Evolutionary conservation across 2,113 vertebrate species (phyloP).

Genomic region (Cynocephalus volans): DNA sequence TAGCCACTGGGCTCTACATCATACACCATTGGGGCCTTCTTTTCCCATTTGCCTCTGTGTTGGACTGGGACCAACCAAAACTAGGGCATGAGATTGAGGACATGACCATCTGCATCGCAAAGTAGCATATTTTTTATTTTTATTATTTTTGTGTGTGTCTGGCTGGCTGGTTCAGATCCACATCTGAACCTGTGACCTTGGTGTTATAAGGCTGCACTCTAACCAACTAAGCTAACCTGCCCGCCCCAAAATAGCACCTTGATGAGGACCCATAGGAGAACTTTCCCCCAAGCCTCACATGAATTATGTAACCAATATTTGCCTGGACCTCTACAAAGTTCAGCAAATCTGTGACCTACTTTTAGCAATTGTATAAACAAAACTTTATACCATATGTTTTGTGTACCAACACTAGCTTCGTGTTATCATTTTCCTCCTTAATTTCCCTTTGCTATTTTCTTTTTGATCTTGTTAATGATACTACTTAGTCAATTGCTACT

Average conservation of each 20-base stretch:
- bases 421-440: background rate
- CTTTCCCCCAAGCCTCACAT: background rate
- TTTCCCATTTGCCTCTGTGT: background rate
- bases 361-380: background rate
- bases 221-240: too few relatives aligned
- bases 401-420: background rate
- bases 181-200: too few relatives aligned
- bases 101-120: background rate
- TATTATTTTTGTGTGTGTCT: too few relatives aligned
- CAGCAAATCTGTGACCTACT: background rate
- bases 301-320: background rate
- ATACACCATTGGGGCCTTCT: background rate
- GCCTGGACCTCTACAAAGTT: background rate
- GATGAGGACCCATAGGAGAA: background rate
- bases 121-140: background rate
- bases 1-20: background rate
- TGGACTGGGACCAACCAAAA: constrained; percentile 12
- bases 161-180: too few relatives aligned
- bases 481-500: background rate
- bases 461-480: background rate
- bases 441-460: background rate
- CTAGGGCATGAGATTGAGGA: background rate
- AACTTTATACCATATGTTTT: background rate
- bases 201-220: too few relatives aligned
- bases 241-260: background rate